A percentile compares a stretch with the other conserved stretches of the same genome.
phyloP scores from a whole-genome alignment of 2,113 vertebrate species.

The Dermatemys mawii region DNA sequence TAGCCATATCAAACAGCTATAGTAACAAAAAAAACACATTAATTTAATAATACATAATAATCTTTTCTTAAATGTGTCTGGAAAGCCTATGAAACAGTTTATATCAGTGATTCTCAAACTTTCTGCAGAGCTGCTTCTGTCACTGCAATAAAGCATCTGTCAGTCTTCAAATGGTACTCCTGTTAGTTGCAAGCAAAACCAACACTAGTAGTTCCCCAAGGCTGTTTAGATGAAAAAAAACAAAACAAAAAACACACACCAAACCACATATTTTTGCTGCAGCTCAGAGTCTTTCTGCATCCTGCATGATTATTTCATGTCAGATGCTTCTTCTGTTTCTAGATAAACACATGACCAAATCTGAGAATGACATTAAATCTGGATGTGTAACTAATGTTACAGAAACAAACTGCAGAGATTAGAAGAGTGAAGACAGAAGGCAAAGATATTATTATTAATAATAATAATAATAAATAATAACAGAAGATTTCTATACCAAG shows the following conservation, averaged over 20 bases:
- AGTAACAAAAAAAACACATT: not conserved
- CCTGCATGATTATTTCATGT: not conserved
- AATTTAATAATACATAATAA: not conserved
- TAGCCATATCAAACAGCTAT: not conserved
- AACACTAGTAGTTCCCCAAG: not conserved
- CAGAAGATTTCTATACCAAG: not conserved
- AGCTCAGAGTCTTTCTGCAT: not conserved
- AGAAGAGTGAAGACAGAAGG: not conserved
- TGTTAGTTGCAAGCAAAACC: not conserved
- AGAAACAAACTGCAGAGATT: not conserved
- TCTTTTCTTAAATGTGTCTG: not conserved
- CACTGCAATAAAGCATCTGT: fast-evolving
- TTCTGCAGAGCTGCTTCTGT: not conserved
- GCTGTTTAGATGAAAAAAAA: not conserved
- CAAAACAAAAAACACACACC: not conserved
- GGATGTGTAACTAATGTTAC: not conserved
- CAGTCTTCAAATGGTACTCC: not conserved
- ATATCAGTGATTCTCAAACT: not conserved
- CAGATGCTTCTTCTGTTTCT: not conserved
- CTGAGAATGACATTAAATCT: not conserved
- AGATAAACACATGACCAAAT: not conserved
- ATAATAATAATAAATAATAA: not conserved
- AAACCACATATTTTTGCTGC: fast-evolving
- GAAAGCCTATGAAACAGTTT: not conserved
- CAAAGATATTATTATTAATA: not conserved